Evolutionary conservation across 2,113 vertebrate genomes (phyloP), one percentile per base, ranked within the genome.

Genomic region (Connochaetes taurinus): DNA sequence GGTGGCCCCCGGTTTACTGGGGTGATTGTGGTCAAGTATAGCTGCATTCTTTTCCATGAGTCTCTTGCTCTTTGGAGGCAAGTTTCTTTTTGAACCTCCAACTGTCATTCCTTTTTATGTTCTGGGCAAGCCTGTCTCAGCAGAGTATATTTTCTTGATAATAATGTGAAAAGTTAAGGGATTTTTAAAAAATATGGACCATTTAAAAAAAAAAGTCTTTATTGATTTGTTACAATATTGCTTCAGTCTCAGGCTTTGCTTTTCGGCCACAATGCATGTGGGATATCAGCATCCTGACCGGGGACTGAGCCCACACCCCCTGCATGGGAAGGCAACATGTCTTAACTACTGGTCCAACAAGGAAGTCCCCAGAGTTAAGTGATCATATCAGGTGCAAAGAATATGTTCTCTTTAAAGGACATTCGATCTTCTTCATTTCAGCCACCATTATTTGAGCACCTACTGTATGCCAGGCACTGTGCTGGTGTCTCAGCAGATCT

Each of bases 61-160:
- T 60, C 33, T 50, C 43, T 6, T 47, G 7, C 60, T 76, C 52
- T 58, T 84, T 74, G 25, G 6, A 33, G 55, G 11, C 10, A 17
- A 71, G 21, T 7, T 78, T 13, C 52, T 96, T 82, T 71, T 80
- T n/a, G 64, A 94, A 92, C 16, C 29, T 92, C 60, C 67, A 53
- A 7, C 15, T n/a, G 31, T 40, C 67, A 50, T 52, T 81, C 19
- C 67, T 67, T 92, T 33, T 53, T 36, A 47, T 17, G 50, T 52
- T 89, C 67, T 91, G 36, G 57, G 67, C 4, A 94, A 89, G 85
- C 14, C 29, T 27, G 52, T 21, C 81, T 40, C 52, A 33, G 25
- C 21, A 40, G 43, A 67, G 47, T 55, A 45, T 74, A 50, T 81
- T 94, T 94, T 93, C 40, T 64, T 33, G n/a, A 94, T 23, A 23